phyloP scores from a whole-genome alignment of 2,113 vertebrate species.

The Elaphurus davidianus region DNA sequence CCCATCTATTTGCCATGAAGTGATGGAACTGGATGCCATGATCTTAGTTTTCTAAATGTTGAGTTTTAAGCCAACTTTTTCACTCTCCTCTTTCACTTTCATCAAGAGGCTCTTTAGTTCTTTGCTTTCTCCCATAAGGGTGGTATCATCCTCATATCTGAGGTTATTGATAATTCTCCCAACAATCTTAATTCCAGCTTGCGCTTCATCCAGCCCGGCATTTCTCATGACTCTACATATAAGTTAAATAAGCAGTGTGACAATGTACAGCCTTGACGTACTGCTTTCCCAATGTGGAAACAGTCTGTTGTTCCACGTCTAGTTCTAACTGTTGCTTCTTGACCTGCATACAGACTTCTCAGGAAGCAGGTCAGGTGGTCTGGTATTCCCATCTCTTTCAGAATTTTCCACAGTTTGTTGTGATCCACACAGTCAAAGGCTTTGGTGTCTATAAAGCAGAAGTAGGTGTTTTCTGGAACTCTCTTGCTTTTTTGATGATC shows the following conservation, averaged over 20 bases:
- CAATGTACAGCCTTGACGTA: background rate
- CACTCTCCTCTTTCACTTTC: background rate
- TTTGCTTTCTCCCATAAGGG: background rate
- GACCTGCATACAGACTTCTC: background rate
- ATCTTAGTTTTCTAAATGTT: background rate
- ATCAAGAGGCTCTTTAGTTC: background rate
- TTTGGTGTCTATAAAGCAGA: background rate
- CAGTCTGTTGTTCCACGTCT: background rate
- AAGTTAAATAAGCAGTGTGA: background rate
- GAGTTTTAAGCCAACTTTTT: background rate
- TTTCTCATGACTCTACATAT: background rate
- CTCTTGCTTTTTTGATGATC: background rate
- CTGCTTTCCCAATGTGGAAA: background rate
- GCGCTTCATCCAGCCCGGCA: background rate
- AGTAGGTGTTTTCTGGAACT: background rate
- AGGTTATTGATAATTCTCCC: background rate
- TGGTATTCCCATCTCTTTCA: background rate
- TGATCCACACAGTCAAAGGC: background rate
- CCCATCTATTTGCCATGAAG: background rate
- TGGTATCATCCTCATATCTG: background rate
- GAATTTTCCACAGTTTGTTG: background rate
- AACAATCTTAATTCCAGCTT: background rate
- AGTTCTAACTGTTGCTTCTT: background rate
- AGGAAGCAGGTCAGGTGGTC: background rate
- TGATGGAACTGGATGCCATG: background rate